Conservation (phyloP, 2,797 vertebrate species). For the Argyrosomus regius region DNA sequence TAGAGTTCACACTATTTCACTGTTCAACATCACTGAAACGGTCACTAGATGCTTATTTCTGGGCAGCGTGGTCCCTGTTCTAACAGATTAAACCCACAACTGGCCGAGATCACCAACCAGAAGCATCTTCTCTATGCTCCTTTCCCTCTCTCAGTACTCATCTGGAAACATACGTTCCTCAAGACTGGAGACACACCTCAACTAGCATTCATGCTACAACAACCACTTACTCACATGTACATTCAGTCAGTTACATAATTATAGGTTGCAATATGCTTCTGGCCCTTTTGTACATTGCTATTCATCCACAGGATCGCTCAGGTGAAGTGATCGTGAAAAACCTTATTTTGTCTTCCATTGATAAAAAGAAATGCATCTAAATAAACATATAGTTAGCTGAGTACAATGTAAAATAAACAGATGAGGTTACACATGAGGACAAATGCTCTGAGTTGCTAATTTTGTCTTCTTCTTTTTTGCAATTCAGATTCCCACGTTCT, state of each 20-base stretch:
- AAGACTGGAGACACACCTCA: conserved; percentile 51
- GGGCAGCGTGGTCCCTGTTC: conserved; percentile 12
- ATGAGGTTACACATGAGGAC: conserved; percentile 41
- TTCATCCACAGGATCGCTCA: conserved; percentile 61
- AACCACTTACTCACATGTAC: conserved; percentile 38
- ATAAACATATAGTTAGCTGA: conserved; percentile 43
- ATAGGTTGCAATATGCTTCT: conserved; percentile 62
- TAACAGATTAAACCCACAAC: conserved; percentile 18
- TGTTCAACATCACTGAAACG: conserved; percentile 43
- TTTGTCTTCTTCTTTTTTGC: conserved; percentile 49
- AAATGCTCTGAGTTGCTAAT: conserved; percentile 49
- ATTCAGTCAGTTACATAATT: conserved; percentile 45
- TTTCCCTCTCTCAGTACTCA: conserved; percentile 18
- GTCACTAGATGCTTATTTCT: conserved; percentile 44
- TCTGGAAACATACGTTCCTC: conserved; percentile 37
- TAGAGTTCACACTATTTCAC: conserved; percentile 41
- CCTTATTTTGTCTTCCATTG: conserved; percentile 78
- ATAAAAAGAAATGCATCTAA: conserved; percentile 44
- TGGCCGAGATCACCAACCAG: conserved; percentile 37
- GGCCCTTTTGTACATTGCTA: conserved; percentile 65
- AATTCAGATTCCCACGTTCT: conserved; percentile 35
- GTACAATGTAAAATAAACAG: conserved; percentile 58
- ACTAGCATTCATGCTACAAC: conserved; percentile 35
- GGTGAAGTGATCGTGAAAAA: conserved; percentile 55
- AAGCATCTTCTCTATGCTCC: conserved; percentile 38